Evolutionary conservation across 1,140 invertebrate species (phyloP).

Genomic region (Lamellibrachia luymesi): DNA sequence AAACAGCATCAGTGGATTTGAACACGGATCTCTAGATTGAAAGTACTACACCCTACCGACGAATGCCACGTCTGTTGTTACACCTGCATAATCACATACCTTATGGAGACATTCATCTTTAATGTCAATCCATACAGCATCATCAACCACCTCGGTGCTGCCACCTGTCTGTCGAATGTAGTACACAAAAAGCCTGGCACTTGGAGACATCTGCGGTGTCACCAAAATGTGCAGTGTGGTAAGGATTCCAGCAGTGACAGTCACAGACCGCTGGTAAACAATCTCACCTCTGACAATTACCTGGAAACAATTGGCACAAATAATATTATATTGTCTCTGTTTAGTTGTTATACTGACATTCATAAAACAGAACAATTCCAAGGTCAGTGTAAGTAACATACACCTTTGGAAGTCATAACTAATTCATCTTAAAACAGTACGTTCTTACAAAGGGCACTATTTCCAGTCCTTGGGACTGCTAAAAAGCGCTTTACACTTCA

Average conservation of each 20-base stretch:
- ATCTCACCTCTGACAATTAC: conserved; percentile 34
- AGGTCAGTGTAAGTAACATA: no score
- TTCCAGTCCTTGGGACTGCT: no score
- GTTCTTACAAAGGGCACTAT: no score
- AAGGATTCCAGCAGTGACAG: not conserved
- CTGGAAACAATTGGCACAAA: conserved; percentile 19
- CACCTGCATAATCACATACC: conserved; percentile 24
- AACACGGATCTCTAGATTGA: no score
- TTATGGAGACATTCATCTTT: conserved; percentile 36
- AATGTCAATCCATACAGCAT: conserved; percentile 45
- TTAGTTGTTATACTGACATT: no score
- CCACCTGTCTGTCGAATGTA: conserved; percentile 25
- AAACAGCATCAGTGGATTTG: no score
- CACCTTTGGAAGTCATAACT: no score
- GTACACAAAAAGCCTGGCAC: conserved; percentile 39
- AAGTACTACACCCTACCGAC: no score
- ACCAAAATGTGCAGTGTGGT: conserved; percentile 27
- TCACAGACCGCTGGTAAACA: conserved; percentile 21
- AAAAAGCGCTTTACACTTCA: no score
- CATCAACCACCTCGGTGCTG: conserved; percentile 38
- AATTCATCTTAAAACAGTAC: no score
- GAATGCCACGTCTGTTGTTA: not conserved
- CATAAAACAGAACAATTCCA: no score
- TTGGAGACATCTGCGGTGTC: conserved; percentile 43
- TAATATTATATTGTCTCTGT: no score